Percentiles rank a stretch among this genome's conserved stretches.
Conservation (phyloP, 2,888 invertebrate genomes). For the Cryptosula pallasiana region DNA sequence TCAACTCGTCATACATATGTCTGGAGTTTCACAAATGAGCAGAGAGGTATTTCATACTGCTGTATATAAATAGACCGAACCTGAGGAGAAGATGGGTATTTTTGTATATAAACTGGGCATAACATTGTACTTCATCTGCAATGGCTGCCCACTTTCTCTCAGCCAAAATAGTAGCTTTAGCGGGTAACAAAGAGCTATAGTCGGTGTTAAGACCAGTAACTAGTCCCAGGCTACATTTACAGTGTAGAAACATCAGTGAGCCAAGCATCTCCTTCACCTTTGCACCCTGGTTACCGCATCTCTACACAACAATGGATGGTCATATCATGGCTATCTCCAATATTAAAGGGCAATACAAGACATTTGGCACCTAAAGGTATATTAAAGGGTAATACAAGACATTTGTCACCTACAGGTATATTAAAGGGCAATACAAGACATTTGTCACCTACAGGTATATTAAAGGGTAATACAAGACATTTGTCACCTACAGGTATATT, state of each 20-base stretch:
- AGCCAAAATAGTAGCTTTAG: not conserved
- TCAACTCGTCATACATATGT: no score
- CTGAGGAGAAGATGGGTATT: constrained; percentile 44
- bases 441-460: no score
- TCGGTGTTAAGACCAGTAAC: constrained; percentile 28
- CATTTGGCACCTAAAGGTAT: no score
- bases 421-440: no score
- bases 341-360: not conserved
- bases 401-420: no score
- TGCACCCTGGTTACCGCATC: constrained; percentile 33
- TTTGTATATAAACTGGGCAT: constrained; percentile 42
- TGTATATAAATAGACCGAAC: constrained; percentile 33
- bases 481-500: no score
- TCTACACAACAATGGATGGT: constrained; percentile 30
- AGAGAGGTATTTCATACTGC: no score
- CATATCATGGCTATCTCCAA: not conserved
- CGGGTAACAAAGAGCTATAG: not conserved
- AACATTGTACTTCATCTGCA: constrained; percentile 34
- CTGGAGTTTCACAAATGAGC: no score
- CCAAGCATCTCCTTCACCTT: constrained; percentile 38
- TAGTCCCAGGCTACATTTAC: constrained; percentile 42
- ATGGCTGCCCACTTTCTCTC: constrained; percentile 35
- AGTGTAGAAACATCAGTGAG: constrained; percentile 40
- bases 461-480: no score
- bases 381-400: no score